Percentiles rank a stretch among this genome's conserved stretches.
These are phyloP conservation scores for Xiphorhynchus elegans DNA, from an alignment of 2,113 vertebrate species.

Conservation along the genomic window DNA sequence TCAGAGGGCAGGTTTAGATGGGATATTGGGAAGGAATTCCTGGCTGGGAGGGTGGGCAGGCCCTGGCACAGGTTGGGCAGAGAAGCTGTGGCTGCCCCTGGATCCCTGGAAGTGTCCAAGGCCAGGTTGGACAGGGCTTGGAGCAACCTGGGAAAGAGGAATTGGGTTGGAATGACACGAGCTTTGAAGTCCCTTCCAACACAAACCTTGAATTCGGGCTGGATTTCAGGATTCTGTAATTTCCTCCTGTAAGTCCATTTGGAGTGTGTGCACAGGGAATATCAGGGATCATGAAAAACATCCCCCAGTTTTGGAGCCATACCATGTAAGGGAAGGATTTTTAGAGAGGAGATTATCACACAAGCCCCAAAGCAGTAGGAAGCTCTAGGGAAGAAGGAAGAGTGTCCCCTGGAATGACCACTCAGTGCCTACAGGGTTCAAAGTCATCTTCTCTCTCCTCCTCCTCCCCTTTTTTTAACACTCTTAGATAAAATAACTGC, in stretches of 20 bases:
- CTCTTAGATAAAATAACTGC: background rate
- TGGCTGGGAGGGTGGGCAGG: background rate
- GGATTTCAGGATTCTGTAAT: background rate
- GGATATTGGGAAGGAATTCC: background rate
- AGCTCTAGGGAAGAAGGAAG: background rate
- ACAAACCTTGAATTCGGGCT: background rate
- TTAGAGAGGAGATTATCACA: background rate
- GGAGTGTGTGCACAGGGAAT: background rate
- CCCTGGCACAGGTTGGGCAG: background rate
- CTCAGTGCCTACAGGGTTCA: background rate
- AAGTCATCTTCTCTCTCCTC: background rate
- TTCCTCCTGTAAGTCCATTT: background rate
- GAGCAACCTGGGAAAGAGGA: background rate
- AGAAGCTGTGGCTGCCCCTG: background rate
- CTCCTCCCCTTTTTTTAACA: background rate
- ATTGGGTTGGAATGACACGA: no score
- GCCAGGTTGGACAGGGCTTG: background rate
- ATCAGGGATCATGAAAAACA: background rate
- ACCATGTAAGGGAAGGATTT: background rate
- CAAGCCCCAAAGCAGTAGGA: background rate
- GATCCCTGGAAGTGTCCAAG: background rate
- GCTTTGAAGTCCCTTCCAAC: accelerated
- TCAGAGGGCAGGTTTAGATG: accelerated
- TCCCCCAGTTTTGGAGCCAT: background rate
- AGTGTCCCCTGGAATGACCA: background rate